Conservation (phyloP, 1,140 invertebrate species). For the Leptinotarsa texana region DNA sequence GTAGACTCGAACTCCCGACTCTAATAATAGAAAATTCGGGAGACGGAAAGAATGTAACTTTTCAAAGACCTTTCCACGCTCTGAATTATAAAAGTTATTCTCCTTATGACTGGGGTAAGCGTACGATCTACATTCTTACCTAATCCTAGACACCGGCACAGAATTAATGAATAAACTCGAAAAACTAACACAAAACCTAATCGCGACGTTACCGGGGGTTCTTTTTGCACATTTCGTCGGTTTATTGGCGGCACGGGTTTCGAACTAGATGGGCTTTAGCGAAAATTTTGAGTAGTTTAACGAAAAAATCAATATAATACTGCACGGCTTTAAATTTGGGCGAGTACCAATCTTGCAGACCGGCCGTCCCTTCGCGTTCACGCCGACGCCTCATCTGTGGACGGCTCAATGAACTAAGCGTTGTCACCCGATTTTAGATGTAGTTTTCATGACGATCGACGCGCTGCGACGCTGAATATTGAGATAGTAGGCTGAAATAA, state of each 20-base stretch:
- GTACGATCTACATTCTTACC: conserved; percentile 10
- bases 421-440: neutral
- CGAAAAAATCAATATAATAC: conserved; percentile 45
- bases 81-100: neutral
- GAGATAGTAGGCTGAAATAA: too few species aligned
- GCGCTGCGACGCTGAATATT: neutral
- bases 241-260: conserved; percentile 29
- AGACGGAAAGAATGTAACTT: neutral
- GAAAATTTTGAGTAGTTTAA: conserved; percentile 33
- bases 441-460: conserved; percentile 1
- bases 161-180: neutral
- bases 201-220: neutral
- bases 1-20: neutral
- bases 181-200: conserved; percentile 26
- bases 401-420: neutral
- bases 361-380: conserved; percentile 2
- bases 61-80: neutral
- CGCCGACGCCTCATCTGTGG: conserved; percentile 21
- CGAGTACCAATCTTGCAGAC: conserved; percentile 34
- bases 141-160: conserved; percentile 20
- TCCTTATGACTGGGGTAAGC: neutral
- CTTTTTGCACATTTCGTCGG: neutral
- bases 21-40: neutral
- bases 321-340: conserved; percentile 41
- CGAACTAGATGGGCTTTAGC: conserved; percentile 22